Percentiles rank a stretch among this genome's conserved stretches.
Evolutionary conservation across 2,888 invertebrate species (phyloP).

Genomic region (Parnassius apollo): DNA sequence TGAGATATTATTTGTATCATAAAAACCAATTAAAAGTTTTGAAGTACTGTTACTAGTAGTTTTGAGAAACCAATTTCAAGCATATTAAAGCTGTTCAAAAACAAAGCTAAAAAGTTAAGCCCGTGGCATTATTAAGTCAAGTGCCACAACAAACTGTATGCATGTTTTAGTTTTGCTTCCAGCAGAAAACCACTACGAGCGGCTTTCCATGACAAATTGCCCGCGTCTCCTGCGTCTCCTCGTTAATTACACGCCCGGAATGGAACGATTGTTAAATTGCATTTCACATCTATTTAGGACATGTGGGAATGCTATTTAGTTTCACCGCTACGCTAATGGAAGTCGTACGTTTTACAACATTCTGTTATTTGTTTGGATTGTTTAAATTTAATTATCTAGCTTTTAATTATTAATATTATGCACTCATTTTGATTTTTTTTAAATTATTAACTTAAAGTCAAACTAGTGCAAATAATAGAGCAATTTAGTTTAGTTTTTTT

Average conservation of each 20-base stretch:
- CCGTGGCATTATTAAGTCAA: constrained; percentile 18
- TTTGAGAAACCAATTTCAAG: constrained; percentile 11
- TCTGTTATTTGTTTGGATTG: constrained; percentile 6
- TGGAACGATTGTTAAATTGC: constrained; percentile 55
- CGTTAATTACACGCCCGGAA: constrained; percentile 61
- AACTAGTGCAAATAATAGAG: too few species aligned
- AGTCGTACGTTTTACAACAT: constrained; percentile 17
- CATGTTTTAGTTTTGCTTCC: constrained; percentile 25
- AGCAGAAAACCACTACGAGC: constrained; percentile 24
- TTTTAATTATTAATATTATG: too few species aligned
- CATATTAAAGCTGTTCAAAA: constrained; percentile 24
- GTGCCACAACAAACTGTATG: constrained; percentile 27
- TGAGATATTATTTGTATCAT: constrained; percentile 21
- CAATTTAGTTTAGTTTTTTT: too few species aligned
- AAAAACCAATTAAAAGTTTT: constrained; percentile 32
- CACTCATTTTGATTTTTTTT: too few species aligned
- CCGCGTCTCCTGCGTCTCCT: constrained; percentile 51
- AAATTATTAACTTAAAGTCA: too few species aligned
- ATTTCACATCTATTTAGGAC: constrained; percentile 38
- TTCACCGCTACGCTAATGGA: constrained; percentile 27
- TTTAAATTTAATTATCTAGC: constrained; percentile 2
- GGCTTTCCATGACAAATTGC: constrained; percentile 55
- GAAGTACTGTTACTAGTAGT: constrained; percentile 16
- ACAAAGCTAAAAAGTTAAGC: constrained; percentile 27
- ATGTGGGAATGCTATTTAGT: constrained; percentile 29